phyloP scores from a whole-genome alignment of 2,797 vertebrate species.

The Argya squamiceps region DNA sequence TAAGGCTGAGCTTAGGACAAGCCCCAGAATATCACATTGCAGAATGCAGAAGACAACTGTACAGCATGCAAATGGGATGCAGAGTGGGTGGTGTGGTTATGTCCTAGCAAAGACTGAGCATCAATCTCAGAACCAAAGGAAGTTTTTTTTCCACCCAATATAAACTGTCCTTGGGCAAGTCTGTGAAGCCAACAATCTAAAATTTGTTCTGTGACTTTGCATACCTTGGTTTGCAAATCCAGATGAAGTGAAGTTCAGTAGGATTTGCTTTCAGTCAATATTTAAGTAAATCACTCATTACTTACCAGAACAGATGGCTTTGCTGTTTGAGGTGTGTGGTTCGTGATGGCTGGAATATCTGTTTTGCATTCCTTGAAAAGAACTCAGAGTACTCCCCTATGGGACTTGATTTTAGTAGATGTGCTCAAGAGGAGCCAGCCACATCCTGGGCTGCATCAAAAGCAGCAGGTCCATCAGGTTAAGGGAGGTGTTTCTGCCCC shows the following conservation, averaged over 20 bases:
- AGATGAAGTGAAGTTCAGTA: background rate
- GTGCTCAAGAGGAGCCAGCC: background rate
- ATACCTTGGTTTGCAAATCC: background rate
- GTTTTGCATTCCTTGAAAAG: background rate
- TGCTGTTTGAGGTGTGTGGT: background rate
- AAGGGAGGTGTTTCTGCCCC: background rate
- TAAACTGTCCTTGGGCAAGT: background rate
- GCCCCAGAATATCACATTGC: background rate
- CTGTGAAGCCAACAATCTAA: background rate
- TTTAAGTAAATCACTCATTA: background rate
- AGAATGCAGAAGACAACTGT: background rate
- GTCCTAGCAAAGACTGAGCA: background rate
- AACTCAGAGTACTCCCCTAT: background rate
- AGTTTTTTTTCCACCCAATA: background rate
- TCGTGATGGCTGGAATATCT: background rate
- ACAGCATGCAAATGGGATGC: background rate
- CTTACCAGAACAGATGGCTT: background rate
- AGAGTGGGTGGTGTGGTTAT: background rate
- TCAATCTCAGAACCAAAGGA: background rate
- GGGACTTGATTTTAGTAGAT: background rate
- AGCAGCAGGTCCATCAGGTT: fast-evolving
- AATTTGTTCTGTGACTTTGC: background rate
- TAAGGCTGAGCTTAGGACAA: background rate
- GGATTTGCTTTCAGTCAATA: background rate
- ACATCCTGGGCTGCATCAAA: background rate